These are phyloP conservation scores for Datnioides undecimradiatus DNA, from an alignment of 2,113 vertebrate species.

Conservation along the genomic window DNA sequence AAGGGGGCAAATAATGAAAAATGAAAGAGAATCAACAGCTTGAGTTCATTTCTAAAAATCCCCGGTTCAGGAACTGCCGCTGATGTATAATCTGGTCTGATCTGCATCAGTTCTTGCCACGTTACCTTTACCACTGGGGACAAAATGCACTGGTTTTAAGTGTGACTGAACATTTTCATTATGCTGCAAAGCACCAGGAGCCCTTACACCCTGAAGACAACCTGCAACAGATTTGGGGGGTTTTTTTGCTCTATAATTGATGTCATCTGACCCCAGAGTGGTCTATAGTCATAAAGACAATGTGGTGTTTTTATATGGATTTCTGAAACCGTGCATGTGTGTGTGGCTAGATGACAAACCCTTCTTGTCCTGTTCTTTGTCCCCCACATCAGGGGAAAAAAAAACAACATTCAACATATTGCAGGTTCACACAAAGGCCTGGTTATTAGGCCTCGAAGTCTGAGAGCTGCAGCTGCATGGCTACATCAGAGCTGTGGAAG, in stretches of 20 bases:
- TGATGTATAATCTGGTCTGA: not conserved
- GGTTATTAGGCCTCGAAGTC: constrained; percentile 5
- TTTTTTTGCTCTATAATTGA: constrained; percentile 5
- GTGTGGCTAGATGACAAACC: not conserved
- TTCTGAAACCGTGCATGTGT: too few relatives aligned
- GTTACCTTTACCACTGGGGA: not conserved
- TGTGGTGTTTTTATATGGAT: not conserved
- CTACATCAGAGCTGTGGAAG: constrained; percentile 26
- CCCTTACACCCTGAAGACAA: not conserved
- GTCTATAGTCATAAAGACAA: not conserved
- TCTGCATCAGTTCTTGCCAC: not conserved
- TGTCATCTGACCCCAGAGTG: not conserved
- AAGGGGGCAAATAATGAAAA: not conserved
- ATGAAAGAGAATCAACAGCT: not conserved
- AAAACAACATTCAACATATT: not conserved
- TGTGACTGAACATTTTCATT: constrained; percentile 38
- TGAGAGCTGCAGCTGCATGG: constrained; percentile 23
- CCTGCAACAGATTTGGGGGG: not conserved
- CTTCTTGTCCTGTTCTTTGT: not conserved
- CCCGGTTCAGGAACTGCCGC: not conserved
- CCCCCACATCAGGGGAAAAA: constrained; percentile 9
- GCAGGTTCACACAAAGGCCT: constrained; percentile 12
- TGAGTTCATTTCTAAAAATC: not conserved
- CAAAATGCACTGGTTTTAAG: constrained; percentile 1
- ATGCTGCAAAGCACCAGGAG: not conserved